Evolutionary conservation across 2,113 vertebrate species (phyloP), one percentile per base, ranked within the genome.

Genomic region (Marmota flaviventris): DNA sequence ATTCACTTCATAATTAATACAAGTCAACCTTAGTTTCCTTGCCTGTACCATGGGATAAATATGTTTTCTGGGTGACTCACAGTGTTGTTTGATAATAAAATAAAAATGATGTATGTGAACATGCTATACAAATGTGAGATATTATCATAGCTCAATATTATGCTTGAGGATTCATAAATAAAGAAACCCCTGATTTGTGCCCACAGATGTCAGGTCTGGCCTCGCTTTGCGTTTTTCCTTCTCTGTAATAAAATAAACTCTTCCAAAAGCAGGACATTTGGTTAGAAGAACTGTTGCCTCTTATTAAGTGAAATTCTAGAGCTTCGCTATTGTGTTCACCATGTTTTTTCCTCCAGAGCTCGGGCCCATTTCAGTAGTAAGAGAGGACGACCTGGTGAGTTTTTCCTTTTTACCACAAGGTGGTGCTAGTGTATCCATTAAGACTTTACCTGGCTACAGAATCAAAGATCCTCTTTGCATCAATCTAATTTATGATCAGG

Each of bases 401-500:
- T 94, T 45, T 34, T 69, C 0, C 20, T 34, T 12, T 29, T 51
- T 0, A 94, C 96, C 98, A 97, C 97, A 95, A 77, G 97, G 92
- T 98, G 98, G 97, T 95, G 92, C 89, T 96, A 45, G 63, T 94
- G 89, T 91, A 98, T 32, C 70, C 96, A 82, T 16, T 39, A 97
- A 97, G 93, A 85, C 22, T 24, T 88, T 27, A 82, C 42, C 18
- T 3, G 2, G 63, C 0, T 2, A 20, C 63, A 4, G 63, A 83
- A 53, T 92, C 78, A 93, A 94, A 97, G 89, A 86, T 53, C 17
- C 70, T 79, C 67, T 86, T 92, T 18, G 1, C 88, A 93, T 90
- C 73, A 88, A 67, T 67, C 53, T 94, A 92, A 97, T 98, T 97
- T 98, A 98, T 88, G 97, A 95, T 53, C 73, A 93, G 81, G 92